Percentiles rank a stretch among this genome's conserved stretches.
phyloP scores from a whole-genome alignment of 2,797 vertebrate genomes.

The Galago senegalensis region DNA sequence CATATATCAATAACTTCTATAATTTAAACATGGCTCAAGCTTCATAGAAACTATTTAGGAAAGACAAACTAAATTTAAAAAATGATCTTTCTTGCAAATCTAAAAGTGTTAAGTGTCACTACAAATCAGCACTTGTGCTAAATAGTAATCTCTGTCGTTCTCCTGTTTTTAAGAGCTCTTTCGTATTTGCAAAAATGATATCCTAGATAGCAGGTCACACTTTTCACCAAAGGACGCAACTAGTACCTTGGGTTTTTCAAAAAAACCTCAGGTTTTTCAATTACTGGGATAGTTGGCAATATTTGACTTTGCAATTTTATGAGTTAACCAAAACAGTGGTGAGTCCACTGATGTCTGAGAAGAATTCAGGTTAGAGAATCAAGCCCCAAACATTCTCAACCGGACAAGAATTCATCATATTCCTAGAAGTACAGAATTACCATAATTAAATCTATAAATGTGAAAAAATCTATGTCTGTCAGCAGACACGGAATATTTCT shows the following conservation, averaged over 20 bases:
- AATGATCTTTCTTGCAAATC: not conserved
- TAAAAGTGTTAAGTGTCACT: not conserved
- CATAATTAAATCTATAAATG: not conserved
- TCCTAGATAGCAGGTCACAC: not conserved
- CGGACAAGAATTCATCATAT: conserved; percentile 3
- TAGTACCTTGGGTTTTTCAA: not conserved
- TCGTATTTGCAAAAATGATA: not conserved
- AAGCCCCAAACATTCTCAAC: not conserved
- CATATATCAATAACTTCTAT: not conserved
- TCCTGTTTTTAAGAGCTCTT: not conserved
- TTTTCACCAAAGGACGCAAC: conserved; percentile 33
- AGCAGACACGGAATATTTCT: conserved; percentile 26
- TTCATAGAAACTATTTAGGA: conserved; percentile 15
- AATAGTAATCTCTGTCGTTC: not conserved
- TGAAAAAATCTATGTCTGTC: not conserved
- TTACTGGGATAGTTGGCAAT: conserved; percentile 15
- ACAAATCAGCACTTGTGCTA: not conserved
- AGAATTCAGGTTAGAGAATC: conserved; percentile 26
- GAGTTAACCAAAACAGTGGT: not conserved
- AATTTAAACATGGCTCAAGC: not conserved
- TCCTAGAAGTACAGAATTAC: not conserved
- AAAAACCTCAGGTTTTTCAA: not conserved
- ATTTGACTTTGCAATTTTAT: not conserved
- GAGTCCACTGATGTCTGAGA: conserved; percentile 2
- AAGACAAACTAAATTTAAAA: conserved; percentile 34